Base-by-base conservation (phyloP, 2,888 invertebrate species). In the Dromius quadrimaculatus region DNA sequence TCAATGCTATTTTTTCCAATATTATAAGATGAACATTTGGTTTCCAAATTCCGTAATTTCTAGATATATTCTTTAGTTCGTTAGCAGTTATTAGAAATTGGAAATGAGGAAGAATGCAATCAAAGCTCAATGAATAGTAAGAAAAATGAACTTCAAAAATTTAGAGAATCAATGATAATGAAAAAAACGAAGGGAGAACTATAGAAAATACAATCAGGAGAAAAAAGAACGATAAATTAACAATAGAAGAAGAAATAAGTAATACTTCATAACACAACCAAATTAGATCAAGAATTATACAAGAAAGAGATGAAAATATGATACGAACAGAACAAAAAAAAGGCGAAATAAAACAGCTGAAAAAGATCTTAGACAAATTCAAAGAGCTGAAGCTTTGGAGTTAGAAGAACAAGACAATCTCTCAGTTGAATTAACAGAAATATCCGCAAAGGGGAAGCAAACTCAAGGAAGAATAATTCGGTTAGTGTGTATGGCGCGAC, bases 401-500 rank as follows among this genome's bases (percentile, higher is more conserved):
- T 76, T 76, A 72, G 79, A 81, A 34, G 82, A 83, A 71, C 78
- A 80, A 70, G 73, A 76, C 23, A 74, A 74, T 72, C 64, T 80
- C 0, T 78, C 75, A 65, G 74, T 74, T 9, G 82, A 84, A 74
- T 13, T 68, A 11, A 36, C 28, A 32, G 59, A 68, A 28, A 13
- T 68, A 2, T 32, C 38, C 13, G 73, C 57, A 2, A 75, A 76
- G 63, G 78, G 82, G 57, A 73, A 76, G 9, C 79, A 85, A 75
- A 79, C 81, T 76, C 83, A 75, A 66, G 82, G 83, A 28, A 84
- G 85, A 71, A 84, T 74, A 87, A 89, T 78, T 85, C 86, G 17
- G 80, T 91, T 50, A 86, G 88, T 0, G 85, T 92, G 72, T 96
- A 91, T 83, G 94, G 94, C 0, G 81, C 81, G 13, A 85, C 88